phyloP scores from a whole-genome alignment of 2,888 invertebrate species.

The Nebria brevicollis region DNA sequence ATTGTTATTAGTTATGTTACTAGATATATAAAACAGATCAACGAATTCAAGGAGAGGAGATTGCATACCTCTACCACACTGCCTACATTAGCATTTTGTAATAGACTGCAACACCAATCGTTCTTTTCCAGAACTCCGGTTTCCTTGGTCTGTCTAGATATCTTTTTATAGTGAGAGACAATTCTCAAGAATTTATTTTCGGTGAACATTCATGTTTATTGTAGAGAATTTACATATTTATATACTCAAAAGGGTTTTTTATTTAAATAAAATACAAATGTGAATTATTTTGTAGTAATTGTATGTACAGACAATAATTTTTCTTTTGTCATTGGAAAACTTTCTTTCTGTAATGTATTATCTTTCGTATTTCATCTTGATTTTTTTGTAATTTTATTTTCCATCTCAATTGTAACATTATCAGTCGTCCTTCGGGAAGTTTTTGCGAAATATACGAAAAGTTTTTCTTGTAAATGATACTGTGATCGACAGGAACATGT shows the following conservation, averaged over 20 bases:
- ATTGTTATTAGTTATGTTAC: slow-evolving; percentile 11
- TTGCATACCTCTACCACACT: not conserved
- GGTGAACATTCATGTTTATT: too few species aligned
- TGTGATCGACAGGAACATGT: slow-evolving; percentile 34
- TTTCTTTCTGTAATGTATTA: not conserved
- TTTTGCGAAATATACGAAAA: slow-evolving; percentile 2
- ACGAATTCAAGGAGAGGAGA: too few species aligned
- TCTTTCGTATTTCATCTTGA: not conserved
- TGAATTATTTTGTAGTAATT: too few species aligned
- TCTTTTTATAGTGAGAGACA: too few species aligned
- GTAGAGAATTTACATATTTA: too few species aligned
- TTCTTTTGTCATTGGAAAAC: too few species aligned
- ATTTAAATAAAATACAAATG: too few species aligned
- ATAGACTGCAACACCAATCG: too few species aligned
- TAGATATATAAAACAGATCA: not conserved
- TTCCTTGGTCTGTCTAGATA: too few species aligned
- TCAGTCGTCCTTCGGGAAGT: not conserved
- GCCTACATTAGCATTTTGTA: not conserved
- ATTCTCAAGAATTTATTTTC: too few species aligned
- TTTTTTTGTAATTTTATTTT: not conserved
- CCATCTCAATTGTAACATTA: not conserved
- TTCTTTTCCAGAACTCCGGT: too few species aligned
- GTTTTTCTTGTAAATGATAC: slow-evolving; percentile 31
- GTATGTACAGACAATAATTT: not conserved
- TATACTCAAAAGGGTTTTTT: too few species aligned